A percentile compares a stretch with the other conserved stretches of the same genome.
Conservation (phyloP, 2,113 vertebrate genomes). For the Ia io region DNA sequence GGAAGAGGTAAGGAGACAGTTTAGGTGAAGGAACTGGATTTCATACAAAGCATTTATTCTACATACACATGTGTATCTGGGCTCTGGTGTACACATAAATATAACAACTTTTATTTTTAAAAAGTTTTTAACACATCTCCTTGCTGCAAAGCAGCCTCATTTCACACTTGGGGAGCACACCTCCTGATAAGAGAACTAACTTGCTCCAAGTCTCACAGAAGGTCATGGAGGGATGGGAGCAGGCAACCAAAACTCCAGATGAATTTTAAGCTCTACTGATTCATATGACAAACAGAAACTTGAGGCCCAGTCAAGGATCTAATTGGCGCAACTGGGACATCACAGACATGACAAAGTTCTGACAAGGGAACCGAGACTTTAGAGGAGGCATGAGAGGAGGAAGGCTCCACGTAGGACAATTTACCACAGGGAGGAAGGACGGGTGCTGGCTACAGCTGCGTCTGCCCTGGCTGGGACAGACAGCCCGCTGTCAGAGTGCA, state of each 20-base stretch:
- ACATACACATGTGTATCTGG: not conserved
- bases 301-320: not conserved
- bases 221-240: not conserved
- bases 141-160: not conserved
- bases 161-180: not conserved
- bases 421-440: not conserved
- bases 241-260: not conserved
- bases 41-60: not conserved
- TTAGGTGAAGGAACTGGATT: not conserved
- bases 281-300: not conserved
- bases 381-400: accelerated
- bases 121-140: not conserved
- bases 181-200: not conserved
- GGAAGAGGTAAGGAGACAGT: not conserved
- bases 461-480: not conserved
- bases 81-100: not conserved
- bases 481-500: accelerated
- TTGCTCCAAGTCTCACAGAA: not conserved
- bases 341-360: not conserved
- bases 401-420: accelerated
- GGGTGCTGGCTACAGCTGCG: accelerated
- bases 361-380: accelerated
- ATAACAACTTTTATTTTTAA: not conserved
- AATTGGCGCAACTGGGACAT: not conserved
- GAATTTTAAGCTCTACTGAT: slow-evolving; percentile 38